Evolutionary conservation across 2,113 vertebrate genomes (phyloP), one percentile per base, ranked within the genome.

Genomic region (Trichomycterus rosablanca): DNA sequence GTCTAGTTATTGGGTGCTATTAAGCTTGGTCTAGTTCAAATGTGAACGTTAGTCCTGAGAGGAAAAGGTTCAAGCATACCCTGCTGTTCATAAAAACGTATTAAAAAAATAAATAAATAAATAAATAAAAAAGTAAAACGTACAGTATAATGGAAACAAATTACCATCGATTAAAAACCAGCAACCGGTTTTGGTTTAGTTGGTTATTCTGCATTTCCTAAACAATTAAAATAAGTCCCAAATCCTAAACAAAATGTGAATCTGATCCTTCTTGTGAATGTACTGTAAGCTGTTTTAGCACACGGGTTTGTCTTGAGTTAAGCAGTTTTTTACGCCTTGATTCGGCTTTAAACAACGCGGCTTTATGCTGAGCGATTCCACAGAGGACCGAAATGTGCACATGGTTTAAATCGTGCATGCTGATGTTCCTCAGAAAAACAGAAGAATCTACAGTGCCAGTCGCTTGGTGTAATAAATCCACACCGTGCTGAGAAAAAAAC

Each of bases 181-280:
- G n/a, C n/a, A n/a, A n/a, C n/a, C n/a, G n/a, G n/a, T n/a, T n/a
- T n/a, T n/a, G n/a, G n/a, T n/a, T n/a, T n/a, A n/a, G n/a, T n/a
- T n/a, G n/a, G n/a, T n/a, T n/a, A n/a, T n/a, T n/a, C n/a, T n/a
- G n/a, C n/a, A n/a, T n/a, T n/a, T n/a, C n/a, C n/a, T n/a, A n/a
- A n/a, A n/a, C n/a, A n/a, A n/a, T n/a, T n/a, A n/a, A n/a, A n/a
- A n/a, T n/a, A n/a, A n/a, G n/a, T n/a, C n/a, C n/a, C n/a, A n/a
- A n/a, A n/a, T n/a, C n/a, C n/a, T n/a, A n/a, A n/a, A n/a, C n/a
- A n/a, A n/a, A n/a, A 7, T 30, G 7, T 30, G 26, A 30, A 30
- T 7, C 26, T 7, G 26, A 43, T 56, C 57, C 30, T 57, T 55
- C 60, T 60, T n/a, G 63, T 63, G 63, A 54, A 74, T 63, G 63